phyloP scores from a whole-genome alignment of 2,113 vertebrate genomes.

The Rhinolophus sinicus region DNA sequence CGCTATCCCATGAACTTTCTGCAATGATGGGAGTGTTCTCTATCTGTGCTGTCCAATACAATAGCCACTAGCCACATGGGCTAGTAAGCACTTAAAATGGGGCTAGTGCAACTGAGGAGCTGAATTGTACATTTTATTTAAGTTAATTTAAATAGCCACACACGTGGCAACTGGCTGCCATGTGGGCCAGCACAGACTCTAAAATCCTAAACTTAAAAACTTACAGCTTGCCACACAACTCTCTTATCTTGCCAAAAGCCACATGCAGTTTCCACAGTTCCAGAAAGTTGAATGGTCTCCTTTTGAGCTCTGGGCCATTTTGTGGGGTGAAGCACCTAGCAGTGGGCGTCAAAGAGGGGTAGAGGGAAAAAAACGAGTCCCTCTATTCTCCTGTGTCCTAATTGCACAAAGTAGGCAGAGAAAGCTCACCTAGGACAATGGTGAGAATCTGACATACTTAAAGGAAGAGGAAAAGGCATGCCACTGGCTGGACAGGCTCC shows the following conservation, averaged over 20 bases:
- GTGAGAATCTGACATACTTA: neutral
- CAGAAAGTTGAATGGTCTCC: neutral
- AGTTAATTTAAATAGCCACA: constrained; percentile 10
- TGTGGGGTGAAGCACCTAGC: neutral
- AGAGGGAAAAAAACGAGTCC: neutral
- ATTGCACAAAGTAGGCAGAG: neutral
- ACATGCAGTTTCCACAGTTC: neutral
- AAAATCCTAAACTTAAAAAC: constrained; percentile 39
- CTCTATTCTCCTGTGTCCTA: neutral
- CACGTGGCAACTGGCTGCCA: neutral
- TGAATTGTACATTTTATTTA: neutral
- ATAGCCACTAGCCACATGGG: neutral
- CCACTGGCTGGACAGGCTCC: neutral
- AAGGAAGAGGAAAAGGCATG: constrained; percentile 2
- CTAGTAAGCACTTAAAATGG: neutral
- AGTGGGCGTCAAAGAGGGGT: neutral
- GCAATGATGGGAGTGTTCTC: neutral
- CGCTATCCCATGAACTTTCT: neutral
- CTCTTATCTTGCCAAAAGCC: neutral
- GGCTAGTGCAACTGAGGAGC: neutral
- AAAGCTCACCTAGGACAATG: neutral
- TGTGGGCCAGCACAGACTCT: neutral
- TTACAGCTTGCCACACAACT: neutral
- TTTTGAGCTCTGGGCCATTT: neutral
- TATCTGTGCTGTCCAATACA: neutral